Evolutionary conservation across 2,888 invertebrate genomes (phyloP).

Genomic region (Nephrocerus scutellatus): DNA sequence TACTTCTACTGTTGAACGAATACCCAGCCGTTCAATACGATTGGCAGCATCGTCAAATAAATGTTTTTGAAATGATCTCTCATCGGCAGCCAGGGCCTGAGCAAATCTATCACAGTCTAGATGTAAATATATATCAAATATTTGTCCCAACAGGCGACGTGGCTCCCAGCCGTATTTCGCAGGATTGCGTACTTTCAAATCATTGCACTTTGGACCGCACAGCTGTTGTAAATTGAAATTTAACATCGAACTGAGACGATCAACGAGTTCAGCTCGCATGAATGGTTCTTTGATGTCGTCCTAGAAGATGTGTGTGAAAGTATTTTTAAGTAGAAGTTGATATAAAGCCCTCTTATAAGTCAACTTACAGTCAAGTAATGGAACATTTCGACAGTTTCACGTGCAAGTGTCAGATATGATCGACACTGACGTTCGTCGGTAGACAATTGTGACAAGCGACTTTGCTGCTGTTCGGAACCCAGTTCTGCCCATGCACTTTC

Average conservation of each 20-base stretch:
- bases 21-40: slow-evolving; percentile 69
- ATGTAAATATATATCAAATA: slow-evolving; percentile 95
- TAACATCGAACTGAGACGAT: slow-evolving; percentile 93
- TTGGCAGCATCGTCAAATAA: slow-evolving; percentile 85
- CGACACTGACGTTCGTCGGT: slow-evolving; percentile 83
- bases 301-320: slow-evolving; percentile 23
- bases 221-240: slow-evolving; percentile 96
- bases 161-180: slow-evolving; percentile 98
- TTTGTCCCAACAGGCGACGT: slow-evolving; percentile 77
- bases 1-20: slow-evolving; percentile 79
- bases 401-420: slow-evolving; percentile 82
- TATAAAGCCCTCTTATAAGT: not conserved
- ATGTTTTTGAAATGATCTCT: slow-evolving; percentile 91
- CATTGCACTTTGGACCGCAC: slow-evolving; percentile 93
- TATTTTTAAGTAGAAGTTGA: not conserved
- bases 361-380: slow-evolving; percentile 75
- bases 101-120: slow-evolving; percentile 88
- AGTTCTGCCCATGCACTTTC: slow-evolving; percentile 60
- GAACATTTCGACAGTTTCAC: slow-evolving; percentile 97
- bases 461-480: slow-evolving; percentile 63
- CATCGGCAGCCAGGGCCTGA: slow-evolving; percentile 88
- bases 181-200: slow-evolving; percentile 84
- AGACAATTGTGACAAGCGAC: slow-evolving; percentile 67
- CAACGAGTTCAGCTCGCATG: slow-evolving; percentile 85
- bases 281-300: slow-evolving; percentile 91